A percentile compares a stretch with the other conserved stretches of the same genome.
Conservation (phyloP, 1,140 invertebrate genomes). For the Drosophila busckii region DNA sequence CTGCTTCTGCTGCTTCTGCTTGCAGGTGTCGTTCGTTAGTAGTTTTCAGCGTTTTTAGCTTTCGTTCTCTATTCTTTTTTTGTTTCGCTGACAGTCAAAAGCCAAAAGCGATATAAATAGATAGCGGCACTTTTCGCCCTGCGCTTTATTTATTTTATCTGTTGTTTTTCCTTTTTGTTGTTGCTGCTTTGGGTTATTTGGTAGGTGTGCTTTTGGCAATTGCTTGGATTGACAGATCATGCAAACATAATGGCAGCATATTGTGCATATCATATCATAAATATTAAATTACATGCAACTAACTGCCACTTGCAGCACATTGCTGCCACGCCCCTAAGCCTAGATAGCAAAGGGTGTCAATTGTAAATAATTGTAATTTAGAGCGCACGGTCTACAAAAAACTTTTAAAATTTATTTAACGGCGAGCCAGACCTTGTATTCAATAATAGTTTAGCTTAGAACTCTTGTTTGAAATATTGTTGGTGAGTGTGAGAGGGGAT, state of each 20-base stretch:
- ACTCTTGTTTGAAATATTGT: too few relatives aligned
- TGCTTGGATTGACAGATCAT: conserved; percentile 72
- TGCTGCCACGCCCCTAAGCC: too few relatives aligned
- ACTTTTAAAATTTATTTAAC: too few relatives aligned
- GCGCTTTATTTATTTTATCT: conserved; percentile 24
- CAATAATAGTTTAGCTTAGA: too few relatives aligned
- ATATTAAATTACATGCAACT: conserved; percentile 68
- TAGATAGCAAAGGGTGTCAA: too few relatives aligned
- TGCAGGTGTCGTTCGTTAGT: conserved; percentile 72
- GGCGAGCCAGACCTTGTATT: too few relatives aligned
- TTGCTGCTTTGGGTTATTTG: neutral
- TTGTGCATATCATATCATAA: conserved; percentile 68
- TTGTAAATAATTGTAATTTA: too few relatives aligned
- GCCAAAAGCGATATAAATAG: conserved; percentile 74
- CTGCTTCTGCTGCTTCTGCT: conserved; percentile 17
- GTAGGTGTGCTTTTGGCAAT: conserved; percentile 37
- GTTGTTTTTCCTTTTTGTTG: neutral
- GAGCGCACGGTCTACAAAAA: too few relatives aligned
- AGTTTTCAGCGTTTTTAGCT: conserved; percentile 65
- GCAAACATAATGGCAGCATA: conserved; percentile 71
- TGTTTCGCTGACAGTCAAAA: conserved; percentile 49
- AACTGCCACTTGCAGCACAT: conserved; percentile 41
- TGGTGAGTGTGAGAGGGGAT: too few relatives aligned
- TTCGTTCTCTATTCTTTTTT: conserved; percentile 5
- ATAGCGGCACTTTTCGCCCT: conserved; percentile 72